Conservation (phyloP, 2,888 invertebrate genomes). For the Mycalesis mineus region DNA sequence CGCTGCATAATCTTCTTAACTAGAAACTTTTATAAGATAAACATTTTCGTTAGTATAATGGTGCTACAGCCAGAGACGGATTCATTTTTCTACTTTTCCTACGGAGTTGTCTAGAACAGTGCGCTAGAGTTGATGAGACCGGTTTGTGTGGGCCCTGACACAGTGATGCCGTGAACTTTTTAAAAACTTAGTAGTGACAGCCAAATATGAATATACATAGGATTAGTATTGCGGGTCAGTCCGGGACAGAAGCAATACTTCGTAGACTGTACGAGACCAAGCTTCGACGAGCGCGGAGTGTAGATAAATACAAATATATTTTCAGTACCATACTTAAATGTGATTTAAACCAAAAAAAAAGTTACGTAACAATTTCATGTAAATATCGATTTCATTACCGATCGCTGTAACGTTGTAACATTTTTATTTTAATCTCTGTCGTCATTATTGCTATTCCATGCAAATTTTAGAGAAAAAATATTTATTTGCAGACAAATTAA, state of each 20-base stretch:
- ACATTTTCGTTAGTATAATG: too few relatives aligned
- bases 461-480: not conserved
- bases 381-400: conserved; percentile 29
- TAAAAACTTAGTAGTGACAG: conserved; percentile 25
- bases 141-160: not conserved
- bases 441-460: not conserved
- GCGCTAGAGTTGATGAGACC: too few relatives aligned
- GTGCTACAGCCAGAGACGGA: too few relatives aligned
- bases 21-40: too few relatives aligned
- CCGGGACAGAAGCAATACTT: conserved; percentile 37
- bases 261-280: conserved; percentile 26
- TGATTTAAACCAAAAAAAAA: conserved; percentile 74
- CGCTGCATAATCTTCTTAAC: too few relatives aligned
- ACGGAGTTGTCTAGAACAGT: too few relatives aligned
- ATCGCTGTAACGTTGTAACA: conserved; percentile 16
- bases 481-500: not conserved
- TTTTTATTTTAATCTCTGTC: not conserved
- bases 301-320: conserved; percentile 61
- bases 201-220: conserved; percentile 28
- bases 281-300: conserved; percentile 46
- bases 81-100: too few relatives aligned
- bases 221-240: conserved; percentile 19
- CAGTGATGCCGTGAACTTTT: conserved; percentile 11
- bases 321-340: conserved; percentile 66
- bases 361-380: conserved; percentile 27